Evolutionary conservation across 2,797 vertebrate species (phyloP).

Genomic region (Amphiprion clarkii): DNA sequence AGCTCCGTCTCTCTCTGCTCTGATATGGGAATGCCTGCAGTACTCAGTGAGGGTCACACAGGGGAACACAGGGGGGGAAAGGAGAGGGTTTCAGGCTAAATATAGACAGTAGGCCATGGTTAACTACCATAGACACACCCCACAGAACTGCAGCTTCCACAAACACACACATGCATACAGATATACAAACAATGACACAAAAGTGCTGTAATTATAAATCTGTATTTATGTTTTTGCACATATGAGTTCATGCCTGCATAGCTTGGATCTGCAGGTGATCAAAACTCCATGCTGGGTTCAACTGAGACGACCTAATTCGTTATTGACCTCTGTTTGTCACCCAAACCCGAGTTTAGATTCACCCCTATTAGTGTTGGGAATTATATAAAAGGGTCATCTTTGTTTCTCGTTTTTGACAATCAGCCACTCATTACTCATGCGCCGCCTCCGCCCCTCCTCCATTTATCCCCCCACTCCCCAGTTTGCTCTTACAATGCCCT

Average conservation of each 20-base stretch:
- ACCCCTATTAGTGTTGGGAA: slow-evolving; percentile 8
- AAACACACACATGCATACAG: slow-evolving; percentile 38
- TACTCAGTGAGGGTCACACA: slow-evolving; percentile 77
- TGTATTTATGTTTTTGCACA: background rate
- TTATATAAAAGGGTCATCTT: slow-evolving; percentile 19
- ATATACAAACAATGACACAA: slow-evolving; percentile 19
- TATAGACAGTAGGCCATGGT: slow-evolving; percentile 83
- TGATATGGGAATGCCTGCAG: slow-evolving; percentile 86
- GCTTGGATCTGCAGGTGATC: slow-evolving; percentile 34
- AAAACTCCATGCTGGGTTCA: slow-evolving; percentile 27
- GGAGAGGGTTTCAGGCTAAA: slow-evolving; percentile 79
- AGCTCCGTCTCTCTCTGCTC: slow-evolving; percentile 69
- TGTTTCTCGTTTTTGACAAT: slow-evolving; percentile 30
- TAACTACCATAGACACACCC: slow-evolving; percentile 80
- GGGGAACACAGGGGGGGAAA: slow-evolving; percentile 63
- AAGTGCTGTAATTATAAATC: slow-evolving; percentile 24
- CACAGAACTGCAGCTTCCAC: slow-evolving; percentile 62
- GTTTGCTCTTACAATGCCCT: slow-evolving; percentile 46
- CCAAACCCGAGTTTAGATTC: slow-evolving; percentile 31
- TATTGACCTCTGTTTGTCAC: slow-evolving; percentile 55
- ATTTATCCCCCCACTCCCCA: slow-evolving; percentile 24
- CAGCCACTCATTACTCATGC: background rate
- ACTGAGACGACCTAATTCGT: slow-evolving; percentile 46
- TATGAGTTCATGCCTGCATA: slow-evolving; percentile 17
- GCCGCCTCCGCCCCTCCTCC: slow-evolving; percentile 25